Percentiles rank a stretch among this genome's conserved stretches.
These are phyloP conservation scores for Himantopus leucocephalus DNA, from an alignment of 2,113 vertebrate genomes.

Conservation along the genomic window DNA sequence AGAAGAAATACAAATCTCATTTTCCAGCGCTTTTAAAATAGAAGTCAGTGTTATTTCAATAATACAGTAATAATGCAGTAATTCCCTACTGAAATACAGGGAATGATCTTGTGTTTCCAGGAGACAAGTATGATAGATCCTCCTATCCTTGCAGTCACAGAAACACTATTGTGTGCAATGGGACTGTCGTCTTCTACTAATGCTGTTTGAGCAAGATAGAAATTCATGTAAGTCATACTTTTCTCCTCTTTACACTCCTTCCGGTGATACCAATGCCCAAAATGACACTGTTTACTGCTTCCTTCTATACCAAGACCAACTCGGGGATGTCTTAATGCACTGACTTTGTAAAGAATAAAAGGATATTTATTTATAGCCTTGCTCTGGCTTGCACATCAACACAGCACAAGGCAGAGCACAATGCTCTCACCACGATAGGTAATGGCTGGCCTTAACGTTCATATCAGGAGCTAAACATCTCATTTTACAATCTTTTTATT, in stretches of 20 bases:
- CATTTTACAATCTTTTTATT: background rate
- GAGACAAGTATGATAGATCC: background rate
- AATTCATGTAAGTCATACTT: background rate
- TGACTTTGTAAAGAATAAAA: background rate
- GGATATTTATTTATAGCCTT: background rate
- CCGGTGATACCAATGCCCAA: background rate
- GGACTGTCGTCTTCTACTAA: background rate
- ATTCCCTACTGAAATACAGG: background rate
- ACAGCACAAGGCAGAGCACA: background rate
- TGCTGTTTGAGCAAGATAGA: background rate
- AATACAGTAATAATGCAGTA: background rate
- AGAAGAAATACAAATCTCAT: background rate
- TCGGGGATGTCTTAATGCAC: background rate
- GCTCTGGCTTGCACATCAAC: background rate
- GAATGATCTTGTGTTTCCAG: background rate
- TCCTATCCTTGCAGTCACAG: background rate
- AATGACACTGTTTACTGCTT: background rate
- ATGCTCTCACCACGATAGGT: background rate
- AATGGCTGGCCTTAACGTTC: background rate
- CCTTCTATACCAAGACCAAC: background rate
- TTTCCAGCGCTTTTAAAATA: background rate
- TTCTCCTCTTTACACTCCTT: background rate
- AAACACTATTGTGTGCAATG: background rate
- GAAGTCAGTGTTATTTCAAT: background rate
- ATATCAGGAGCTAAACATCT: background rate